Evolutionary conservation across 2,113 vertebrate genomes (phyloP), one percentile per base, ranked within the genome.

Genomic region (Anhinga anhinga): DNA sequence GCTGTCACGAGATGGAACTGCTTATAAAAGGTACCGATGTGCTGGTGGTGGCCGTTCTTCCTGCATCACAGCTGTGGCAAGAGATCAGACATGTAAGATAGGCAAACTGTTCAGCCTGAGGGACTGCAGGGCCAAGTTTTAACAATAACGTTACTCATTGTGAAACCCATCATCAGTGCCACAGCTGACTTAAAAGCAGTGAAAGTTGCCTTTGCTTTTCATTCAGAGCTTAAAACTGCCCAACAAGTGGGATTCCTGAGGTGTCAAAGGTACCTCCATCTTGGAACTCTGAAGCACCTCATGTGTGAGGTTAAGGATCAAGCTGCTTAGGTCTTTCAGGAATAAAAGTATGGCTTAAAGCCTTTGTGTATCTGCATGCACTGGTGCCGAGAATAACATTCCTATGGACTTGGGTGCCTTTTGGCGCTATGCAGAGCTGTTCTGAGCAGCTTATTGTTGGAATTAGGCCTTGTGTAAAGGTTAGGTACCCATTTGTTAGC

Each of bases 341-440:
- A 91, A 13, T 62, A 23, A 32, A 61, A 38, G 9, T 25, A 9
- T 2, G 13, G 34, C 44, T 69, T 55, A 65, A 69, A 93, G 63
- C 53, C 17, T 71, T 50, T 25, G 14, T 25, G 56, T n/a, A 4
- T 9, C 21, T 7, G 27, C 21, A 76, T 67, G 58, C 15, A 40
- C 21, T 59, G 17, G 38, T 86, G 53, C 63, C 6, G 58, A 69
- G 49, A 47, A 63, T 5, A 63, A 30, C 19, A 25, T 15, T 62
- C 25, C 29, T 55, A 8, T 0, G 5, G 27, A 34, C 16, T 26
- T 0, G 0, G 13, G 40, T 85, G 38, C 11, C 36, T 89, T 76
- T 44, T 53, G 21, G 74, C 49, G 52, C 23, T 56, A 5, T 1
- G 20, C 11, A 47, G 45, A 78, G n/a, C 78, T 87, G 49, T 62